These are phyloP conservation scores for Alentia gelatinosa DNA, from an alignment of 2,888 invertebrate species.

Conservation along the genomic window DNA sequence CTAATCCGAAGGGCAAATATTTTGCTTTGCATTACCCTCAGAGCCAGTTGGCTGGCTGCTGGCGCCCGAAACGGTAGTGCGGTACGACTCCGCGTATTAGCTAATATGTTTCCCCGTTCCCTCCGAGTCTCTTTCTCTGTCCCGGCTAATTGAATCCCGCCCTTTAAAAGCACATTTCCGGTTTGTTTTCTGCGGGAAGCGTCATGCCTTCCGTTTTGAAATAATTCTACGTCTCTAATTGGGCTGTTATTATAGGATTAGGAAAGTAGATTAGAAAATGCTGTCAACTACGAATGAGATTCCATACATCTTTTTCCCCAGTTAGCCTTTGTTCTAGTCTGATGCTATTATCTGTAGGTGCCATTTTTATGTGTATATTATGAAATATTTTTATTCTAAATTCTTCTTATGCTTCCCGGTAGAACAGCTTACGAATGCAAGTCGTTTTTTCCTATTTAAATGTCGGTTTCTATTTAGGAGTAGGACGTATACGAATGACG, in stretches of 20 bases:
- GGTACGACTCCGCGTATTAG: neutral
- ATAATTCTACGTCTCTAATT: slow-evolving; percentile 17
- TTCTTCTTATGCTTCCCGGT: too few relatives aligned
- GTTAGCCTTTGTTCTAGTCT: neutral
- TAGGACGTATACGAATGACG: neutral
- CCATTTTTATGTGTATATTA: too few relatives aligned
- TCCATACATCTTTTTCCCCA: too few relatives aligned
- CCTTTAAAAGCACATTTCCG: slow-evolving; percentile 22
- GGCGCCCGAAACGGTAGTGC: neutral
- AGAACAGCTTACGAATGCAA: too few relatives aligned
- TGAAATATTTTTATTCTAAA: too few relatives aligned
- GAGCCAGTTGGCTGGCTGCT: neutral
- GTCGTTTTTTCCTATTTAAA: neutral
- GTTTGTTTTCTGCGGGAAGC: neutral
- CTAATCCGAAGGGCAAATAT: slow-evolving; percentile 21
- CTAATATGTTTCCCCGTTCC: neutral
- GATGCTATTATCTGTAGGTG: too few relatives aligned
- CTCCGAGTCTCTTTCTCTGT: neutral
- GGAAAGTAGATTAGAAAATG: slow-evolving; percentile 16
- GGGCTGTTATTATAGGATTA: neutral
- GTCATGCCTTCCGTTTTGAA: neutral
- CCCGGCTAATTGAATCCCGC: neutral
- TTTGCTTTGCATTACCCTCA: neutral
- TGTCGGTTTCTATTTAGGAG: neutral
- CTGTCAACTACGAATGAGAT: neutral